Percentiles rank a stretch among this genome's conserved stretches.
phyloP scores from a whole-genome alignment of 2,797 vertebrate species.

The Sebastes paucispinis region DNA sequence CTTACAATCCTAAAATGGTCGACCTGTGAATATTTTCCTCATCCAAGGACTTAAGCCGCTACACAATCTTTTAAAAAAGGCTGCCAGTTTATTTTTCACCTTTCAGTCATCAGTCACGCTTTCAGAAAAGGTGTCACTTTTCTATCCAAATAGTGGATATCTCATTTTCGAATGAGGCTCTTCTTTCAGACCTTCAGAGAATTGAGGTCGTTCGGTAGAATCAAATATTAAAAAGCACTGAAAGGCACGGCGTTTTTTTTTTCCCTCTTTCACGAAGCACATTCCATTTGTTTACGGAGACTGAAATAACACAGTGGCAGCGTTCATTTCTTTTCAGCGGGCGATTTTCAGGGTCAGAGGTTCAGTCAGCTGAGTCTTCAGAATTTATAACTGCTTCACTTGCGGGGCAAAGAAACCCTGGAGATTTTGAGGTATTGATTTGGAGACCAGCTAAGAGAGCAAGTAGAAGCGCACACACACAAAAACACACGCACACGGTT shows the following conservation, averaged over 20 bases:
- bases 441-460: slow-evolving; percentile 52
- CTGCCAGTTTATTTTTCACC: slow-evolving; percentile 11
- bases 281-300: slow-evolving; percentile 61
- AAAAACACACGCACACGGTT: neutral
- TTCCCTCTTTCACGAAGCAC: neutral
- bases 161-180: slow-evolving; percentile 41
- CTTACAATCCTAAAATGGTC: neutral
- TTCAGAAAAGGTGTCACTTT: slow-evolving; percentile 1
- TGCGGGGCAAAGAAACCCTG: slow-evolving; percentile 57
- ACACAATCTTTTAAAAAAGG: neutral
- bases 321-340: slow-evolving; percentile 64
- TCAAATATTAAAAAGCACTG: slow-evolving; percentile 64
- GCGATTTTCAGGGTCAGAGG: slow-evolving; percentile 75
- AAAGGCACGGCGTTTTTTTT: slow-evolving; percentile 23
- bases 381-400: slow-evolving; percentile 76
- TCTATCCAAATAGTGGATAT: slow-evolving; percentile 24
- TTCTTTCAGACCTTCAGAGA: slow-evolving; percentile 42
- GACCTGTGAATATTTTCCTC: neutral
- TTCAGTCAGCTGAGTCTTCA: slow-evolving; percentile 74
- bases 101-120: slow-evolving; percentile 20
- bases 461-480: neutral
- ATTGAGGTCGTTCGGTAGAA: slow-evolving; percentile 58
- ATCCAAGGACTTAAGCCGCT: neutral
- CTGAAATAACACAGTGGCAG: slow-evolving; percentile 55
- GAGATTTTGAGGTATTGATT: slow-evolving; percentile 77